Base-by-base conservation (phyloP, 2,888 invertebrate genomes). In the Coronaproctus castanopsis region DNA sequence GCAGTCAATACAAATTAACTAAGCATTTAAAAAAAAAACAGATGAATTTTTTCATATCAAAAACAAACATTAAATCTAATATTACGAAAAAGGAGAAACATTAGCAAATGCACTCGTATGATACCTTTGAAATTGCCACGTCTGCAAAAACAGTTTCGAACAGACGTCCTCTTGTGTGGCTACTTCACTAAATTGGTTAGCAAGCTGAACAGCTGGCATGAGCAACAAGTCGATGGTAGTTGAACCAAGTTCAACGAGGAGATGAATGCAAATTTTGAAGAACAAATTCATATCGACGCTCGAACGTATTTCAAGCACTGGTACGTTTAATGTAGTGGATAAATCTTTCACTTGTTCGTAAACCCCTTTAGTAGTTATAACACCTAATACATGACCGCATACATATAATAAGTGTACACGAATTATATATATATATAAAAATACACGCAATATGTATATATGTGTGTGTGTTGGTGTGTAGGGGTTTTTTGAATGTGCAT, bases 321-420 rank as follows among this genome's bases (percentile, higher is more conserved):
- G 60, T 18, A 60, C 51, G 20, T 54, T 53, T 21, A 58, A 3
- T 50, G 51, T 22, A 3, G 52, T 21, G 18, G 54, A 21, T 14
- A 36, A 51, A 22, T 24, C 22, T 0, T 1, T 36, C 2, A 21
- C 14, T 19, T 57, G 22, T 54, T 52, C 57, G 8, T 24, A n/a
- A 19, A 60, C 50, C 2, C 57, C 60, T 5, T 57, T 54, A n/a
- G 60, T 60, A 8, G 60, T 60, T 20, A 54, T 57, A n/a, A 60
- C 54, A 8, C 57, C 60, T 60, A 21, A 24, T 51, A 53, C n/a
- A 0, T 8, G 8, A 10, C 10, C 20, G 21, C 21, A 52, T 36
- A n/a, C 3, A 54, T 1, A 23, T 21, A 1, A 2, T 21, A 20
- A 18, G 2, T 23, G 23, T 5, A 21, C 3, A n/a, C 2, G 18